phyloP scores from a whole-genome alignment of 2,113 vertebrate species.

The Pycnonotus jocosus region DNA sequence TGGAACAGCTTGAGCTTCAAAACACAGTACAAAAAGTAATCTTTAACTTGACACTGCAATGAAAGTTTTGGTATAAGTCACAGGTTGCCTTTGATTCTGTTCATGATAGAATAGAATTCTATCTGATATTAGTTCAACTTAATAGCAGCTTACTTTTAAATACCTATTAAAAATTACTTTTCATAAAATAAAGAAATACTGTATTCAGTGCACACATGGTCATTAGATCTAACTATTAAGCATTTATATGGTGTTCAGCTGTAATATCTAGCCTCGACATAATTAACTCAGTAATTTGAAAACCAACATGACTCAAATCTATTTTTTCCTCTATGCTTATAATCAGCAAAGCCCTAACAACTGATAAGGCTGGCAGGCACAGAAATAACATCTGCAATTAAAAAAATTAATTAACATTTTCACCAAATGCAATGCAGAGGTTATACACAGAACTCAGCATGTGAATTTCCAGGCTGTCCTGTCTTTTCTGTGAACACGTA shows the following conservation, averaged over 20 bases:
- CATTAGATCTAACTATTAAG: background rate
- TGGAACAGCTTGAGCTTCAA: background rate
- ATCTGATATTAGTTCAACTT: background rate
- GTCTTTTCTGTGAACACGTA: background rate
- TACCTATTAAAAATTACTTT: background rate
- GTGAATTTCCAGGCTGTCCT: background rate
- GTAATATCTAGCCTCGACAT: background rate
- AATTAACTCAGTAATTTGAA: conserved; percentile 16
- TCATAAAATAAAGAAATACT: background rate
- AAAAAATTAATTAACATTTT: conserved; percentile 23
- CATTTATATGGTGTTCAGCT: background rate
- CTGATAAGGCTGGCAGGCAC: background rate
- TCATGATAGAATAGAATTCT: background rate
- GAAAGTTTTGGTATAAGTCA: background rate
- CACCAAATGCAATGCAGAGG: background rate
- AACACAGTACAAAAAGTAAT: background rate
- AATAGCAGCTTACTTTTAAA: background rate
- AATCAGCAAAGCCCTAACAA: background rate
- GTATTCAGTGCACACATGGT: background rate
- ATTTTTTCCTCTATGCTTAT: background rate
- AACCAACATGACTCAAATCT: background rate
- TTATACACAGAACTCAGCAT: background rate
- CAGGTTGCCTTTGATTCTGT: background rate
- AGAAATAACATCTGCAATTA: conserved; percentile 5
- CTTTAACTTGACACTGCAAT: background rate